Evolutionary conservation across 2,113 vertebrate genomes (phyloP), one percentile per base, ranked within the genome.

Genomic region (Elephantulus edwardii): DNA sequence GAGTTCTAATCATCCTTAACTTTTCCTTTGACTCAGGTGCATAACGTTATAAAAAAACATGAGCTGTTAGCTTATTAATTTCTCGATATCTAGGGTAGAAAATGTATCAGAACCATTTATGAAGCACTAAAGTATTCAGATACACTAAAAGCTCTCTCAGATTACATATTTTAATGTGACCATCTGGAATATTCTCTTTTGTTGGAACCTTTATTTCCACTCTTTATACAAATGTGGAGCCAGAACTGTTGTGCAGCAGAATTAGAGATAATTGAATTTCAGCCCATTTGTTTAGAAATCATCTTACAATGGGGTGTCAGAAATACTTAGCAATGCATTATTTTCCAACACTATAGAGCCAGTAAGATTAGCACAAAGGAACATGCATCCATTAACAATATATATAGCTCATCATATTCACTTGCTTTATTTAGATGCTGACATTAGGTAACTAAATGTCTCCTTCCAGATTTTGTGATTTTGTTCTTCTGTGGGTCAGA

Each of bases 101-200:
- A 88, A 88, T 88, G 90, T 76, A 92, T 60, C 71, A 46, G 33
- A 42, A 56, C 50, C 71, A 58, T 72, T 93, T 83, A 28, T 40
- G 30, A 88, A 88, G 80, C 28, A 60, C 38, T 64, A 2, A 83
- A 88, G 86, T 86, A 78, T 66, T 92, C 46, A 58, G 40, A 86
- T 90, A 91, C 91, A 85, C 89, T 96, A 87, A 89, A 89, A 89
- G 91, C 46, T 78, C 46, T 77, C 93, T 96, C 91, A 38, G 58
- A 70, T 96, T 91, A 83, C 89, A 78, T 40, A 84, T 80, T 88
- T n/a, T 82, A 85, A 78, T 30, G 46, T 84, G 52, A 68, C 42
- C 40, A 88, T 68, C 85, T 90, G 80, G 80, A 90, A 86, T 91
- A 83, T 62, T 81, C 93, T 90, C 68, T 88, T 62, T 58, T n/a